Conservation (phyloP, 2,113 vertebrate species). For the Heterochromis multidens region DNA sequence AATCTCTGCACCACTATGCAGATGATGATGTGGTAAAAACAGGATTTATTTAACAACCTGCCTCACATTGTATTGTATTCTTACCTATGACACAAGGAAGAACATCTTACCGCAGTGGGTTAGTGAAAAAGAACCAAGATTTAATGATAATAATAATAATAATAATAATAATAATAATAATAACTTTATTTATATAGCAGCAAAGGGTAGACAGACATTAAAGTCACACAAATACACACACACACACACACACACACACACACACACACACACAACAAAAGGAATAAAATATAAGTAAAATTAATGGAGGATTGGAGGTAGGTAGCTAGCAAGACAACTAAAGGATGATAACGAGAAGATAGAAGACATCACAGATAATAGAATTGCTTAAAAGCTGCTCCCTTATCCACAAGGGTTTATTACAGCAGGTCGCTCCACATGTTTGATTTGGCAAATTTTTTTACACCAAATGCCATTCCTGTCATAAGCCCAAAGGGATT, state of each 20-base stretch:
- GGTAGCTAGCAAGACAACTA: background rate
- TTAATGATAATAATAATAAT: background rate
- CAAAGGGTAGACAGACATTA: too few species aligned
- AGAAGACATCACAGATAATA: background rate
- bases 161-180: too few species aligned
- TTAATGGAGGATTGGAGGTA: background rate
- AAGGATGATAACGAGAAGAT: background rate
- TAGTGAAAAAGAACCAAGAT: background rate
- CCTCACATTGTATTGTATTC: background rate
- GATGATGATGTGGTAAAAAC: background rate
- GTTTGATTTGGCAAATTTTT: too few species aligned
- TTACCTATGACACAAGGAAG: background rate
- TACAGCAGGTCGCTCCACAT: too few species aligned
- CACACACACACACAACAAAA: background rate
- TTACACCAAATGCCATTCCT: background rate
- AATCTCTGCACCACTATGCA: background rate
- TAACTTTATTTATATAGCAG: too few species aligned
- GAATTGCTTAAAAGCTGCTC: background rate
- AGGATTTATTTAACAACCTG: background rate
- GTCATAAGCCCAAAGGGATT: background rate
- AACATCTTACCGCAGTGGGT: background rate
- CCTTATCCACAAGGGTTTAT: too few species aligned
- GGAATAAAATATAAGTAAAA: background rate
- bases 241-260: background rate
- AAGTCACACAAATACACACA: too few species aligned